Conservation (phyloP, 1,140 invertebrate species). For the Archivesica marissinica region DNA sequence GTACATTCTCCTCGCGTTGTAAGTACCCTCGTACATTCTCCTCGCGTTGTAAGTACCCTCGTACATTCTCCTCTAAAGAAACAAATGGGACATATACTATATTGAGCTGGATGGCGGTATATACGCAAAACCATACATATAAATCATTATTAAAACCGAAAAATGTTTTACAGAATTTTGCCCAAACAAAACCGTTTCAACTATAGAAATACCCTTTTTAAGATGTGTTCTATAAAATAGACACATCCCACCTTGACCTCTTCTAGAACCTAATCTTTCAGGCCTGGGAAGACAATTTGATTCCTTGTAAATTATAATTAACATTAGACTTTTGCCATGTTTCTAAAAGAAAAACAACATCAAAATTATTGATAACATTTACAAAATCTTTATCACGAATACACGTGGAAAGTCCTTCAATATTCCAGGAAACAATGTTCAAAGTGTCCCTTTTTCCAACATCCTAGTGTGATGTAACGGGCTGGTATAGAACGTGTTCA, state of each 20-base stretch:
- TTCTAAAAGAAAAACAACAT: neutral
- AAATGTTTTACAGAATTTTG: neutral
- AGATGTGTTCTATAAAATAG: neutral
- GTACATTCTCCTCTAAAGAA: neutral
- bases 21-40: no score
- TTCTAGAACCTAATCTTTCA: neutral
- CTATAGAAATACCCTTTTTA: neutral
- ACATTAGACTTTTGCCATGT: neutral
- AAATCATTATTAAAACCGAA: neutral
- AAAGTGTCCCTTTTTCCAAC: neutral
- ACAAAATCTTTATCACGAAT: neutral
- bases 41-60: no score
- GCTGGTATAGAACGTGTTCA: neutral
- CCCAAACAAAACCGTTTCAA: neutral
- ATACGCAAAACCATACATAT: slow-evolving; percentile 7
- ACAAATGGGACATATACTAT: neutral
- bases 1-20: no score
- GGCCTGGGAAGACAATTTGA: neutral
- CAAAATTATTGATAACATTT: neutral
- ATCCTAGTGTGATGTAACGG: neutral
- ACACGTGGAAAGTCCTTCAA: neutral
- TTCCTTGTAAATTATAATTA: neutral
- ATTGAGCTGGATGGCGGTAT: neutral
- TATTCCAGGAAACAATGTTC: neutral
- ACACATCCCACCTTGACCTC: slow-evolving; percentile 19